phyloP scores from a whole-genome alignment of 2,113 vertebrate genomes.

The Ictalurus furcatus region DNA sequence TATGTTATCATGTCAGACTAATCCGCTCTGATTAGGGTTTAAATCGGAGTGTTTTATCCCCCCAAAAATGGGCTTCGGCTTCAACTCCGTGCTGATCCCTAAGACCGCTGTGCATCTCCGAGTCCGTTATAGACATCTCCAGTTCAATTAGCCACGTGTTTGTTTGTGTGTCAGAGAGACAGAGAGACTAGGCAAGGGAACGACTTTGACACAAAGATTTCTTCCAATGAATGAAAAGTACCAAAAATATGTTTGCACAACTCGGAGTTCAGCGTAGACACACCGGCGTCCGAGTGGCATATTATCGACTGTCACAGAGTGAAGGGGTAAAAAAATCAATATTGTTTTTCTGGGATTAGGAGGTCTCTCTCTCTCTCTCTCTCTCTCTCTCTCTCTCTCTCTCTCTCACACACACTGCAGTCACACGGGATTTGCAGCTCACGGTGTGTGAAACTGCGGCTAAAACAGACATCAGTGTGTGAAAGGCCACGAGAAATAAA shows the following conservation, averaged over 20 bases:
- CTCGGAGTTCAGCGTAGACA: neutral
- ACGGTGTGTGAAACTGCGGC: conserved; percentile 1
- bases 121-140: neutral
- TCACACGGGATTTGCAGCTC: conserved; percentile 33
- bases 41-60: neutral
- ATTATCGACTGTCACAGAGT: conserved; percentile 62
- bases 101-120: neutral
- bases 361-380: conserved; percentile 51
- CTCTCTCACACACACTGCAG: conserved; percentile 1
- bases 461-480: conserved; percentile 29
- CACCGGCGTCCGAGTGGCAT: conserved; percentile 52
- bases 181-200: too few species aligned
- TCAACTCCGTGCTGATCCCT: neutral
- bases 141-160: neutral
- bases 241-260: conserved; percentile 13
- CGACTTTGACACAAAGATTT: neutral
- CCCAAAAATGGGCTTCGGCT: neutral
- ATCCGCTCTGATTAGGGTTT: neutral
- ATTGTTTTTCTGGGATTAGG: conserved; percentile 58
- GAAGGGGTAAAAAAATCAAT: conserved; percentile 63
- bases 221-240: neutral
- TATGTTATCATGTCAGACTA: neutral
- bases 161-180: neutral
- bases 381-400: neutral
- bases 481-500: conserved; percentile 11